Evolutionary conservation across 1,140 invertebrate genomes (phyloP).

Genomic region (Danaus melanippus): DNA sequence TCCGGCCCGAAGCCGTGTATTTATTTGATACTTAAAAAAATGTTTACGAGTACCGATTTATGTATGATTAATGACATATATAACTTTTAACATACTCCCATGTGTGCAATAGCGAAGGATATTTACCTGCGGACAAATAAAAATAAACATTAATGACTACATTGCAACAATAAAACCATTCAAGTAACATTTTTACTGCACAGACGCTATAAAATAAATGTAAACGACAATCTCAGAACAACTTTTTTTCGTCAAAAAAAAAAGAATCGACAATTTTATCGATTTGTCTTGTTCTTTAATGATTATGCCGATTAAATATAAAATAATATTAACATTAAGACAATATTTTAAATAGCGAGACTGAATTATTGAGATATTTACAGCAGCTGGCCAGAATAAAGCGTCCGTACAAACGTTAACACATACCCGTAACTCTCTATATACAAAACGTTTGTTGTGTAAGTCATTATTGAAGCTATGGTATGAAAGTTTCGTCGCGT

Average conservation of each 20-base stretch:
- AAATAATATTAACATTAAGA: conserved; percentile 10
- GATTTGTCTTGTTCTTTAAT: conserved; percentile 17
- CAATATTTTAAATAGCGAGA: conserved; percentile 3
- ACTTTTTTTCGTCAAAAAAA: conserved; percentile 19
- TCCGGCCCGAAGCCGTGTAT: conserved; percentile 9
- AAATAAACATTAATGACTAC: conserved; percentile 37
- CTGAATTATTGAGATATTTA: too few species aligned
- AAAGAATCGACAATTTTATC: conserved; percentile 21
- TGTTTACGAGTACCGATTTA: too few species aligned
- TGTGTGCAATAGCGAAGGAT: conserved; percentile 13
- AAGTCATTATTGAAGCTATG: not conserved
- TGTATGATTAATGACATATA: too few species aligned
- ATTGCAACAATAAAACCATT: conserved; percentile 31
- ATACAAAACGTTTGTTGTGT: too few species aligned
- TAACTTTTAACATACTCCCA: not conserved
- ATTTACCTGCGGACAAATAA: conserved; percentile 50
- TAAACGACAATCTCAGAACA: conserved; percentile 22
- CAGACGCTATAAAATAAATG: conserved; percentile 29
- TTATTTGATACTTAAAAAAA: not conserved
- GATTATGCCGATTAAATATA: conserved; percentile 12
- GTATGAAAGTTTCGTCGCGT: conserved; percentile 3
- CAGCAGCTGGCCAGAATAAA: too few species aligned
- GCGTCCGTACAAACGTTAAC: not conserved
- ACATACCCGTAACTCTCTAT: too few species aligned
- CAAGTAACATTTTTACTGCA: conserved; percentile 33